These are phyloP conservation scores for Sandelia bainsii DNA, from an alignment of 2,797 vertebrate species.

Conservation along the genomic window DNA sequence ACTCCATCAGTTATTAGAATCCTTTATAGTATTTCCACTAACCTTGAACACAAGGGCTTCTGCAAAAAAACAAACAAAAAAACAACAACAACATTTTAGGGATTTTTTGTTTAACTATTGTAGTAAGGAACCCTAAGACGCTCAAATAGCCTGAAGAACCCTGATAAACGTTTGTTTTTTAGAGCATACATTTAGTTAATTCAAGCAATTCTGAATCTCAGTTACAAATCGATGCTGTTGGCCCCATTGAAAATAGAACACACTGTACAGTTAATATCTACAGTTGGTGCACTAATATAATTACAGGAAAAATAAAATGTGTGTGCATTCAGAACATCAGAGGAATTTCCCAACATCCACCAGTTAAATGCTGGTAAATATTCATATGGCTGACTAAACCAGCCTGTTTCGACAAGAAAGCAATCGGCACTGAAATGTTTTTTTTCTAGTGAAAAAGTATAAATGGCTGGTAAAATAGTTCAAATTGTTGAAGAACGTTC, in stretches of 20 bases:
- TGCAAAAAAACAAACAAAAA: conserved; percentile 9
- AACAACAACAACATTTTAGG: background rate
- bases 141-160: conserved; percentile 57
- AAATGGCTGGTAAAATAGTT: conserved; percentile 47
- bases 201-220: conserved; percentile 54
- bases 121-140: conserved; percentile 8
- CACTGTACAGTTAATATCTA: conserved; percentile 77
- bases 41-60: conserved; percentile 9
- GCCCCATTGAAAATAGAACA: conserved; percentile 65
- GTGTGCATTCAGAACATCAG: conserved; percentile 55
- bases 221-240: conserved; percentile 52
- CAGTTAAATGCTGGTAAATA: conserved; percentile 49
- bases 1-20: conserved; percentile 10
- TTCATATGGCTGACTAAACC: conserved; percentile 28
- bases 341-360: conserved; percentile 46
- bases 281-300: conserved; percentile 61
- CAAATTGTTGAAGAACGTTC: conserved; percentile 38
- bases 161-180: conserved; percentile 50
- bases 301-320: conserved; percentile 48
- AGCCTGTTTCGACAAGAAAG: conserved; percentile 15
- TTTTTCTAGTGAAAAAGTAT: conserved; percentile 37
- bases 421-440: conserved; percentile 36
- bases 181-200: conserved; percentile 55
- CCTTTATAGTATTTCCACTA: conserved; percentile 9
- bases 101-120: conserved; percentile 24